Conservation (phyloP, 2,888 invertebrate species). For the Griposia aprilina region DNA sequence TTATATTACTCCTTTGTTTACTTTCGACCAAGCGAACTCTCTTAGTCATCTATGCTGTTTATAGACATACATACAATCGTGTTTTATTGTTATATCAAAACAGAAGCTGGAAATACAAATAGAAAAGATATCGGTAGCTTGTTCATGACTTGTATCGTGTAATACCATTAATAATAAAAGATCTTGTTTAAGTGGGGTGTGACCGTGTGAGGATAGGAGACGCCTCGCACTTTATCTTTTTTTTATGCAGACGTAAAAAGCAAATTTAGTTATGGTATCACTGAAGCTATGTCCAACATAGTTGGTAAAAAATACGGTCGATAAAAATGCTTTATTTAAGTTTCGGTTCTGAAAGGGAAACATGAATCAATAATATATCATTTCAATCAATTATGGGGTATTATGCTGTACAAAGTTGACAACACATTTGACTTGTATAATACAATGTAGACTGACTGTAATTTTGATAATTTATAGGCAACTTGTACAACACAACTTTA, state of each 20-base stretch:
- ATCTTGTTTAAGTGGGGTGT: constrained; percentile 7
- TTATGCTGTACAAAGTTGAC: too few relatives aligned
- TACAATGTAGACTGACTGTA: background rate
- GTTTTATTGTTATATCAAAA: constrained; percentile 69
- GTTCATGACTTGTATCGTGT: constrained; percentile 45
- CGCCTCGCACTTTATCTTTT: constrained; percentile 29
- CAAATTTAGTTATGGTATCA: constrained; percentile 15
- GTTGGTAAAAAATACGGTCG: background rate
- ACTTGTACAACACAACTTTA: background rate
- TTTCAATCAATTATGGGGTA: background rate
- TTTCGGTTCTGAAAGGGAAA: background rate
- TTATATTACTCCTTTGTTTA: constrained; percentile 64
- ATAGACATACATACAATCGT: constrained; percentile 65
- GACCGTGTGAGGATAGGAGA: constrained; percentile 18
- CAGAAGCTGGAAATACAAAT: constrained; percentile 64
- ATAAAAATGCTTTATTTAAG: background rate
- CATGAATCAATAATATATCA: background rate
- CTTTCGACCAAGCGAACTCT: constrained; percentile 56
- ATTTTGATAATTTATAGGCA: background rate
- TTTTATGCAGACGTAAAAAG: constrained; percentile 25
- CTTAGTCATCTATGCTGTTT: constrained; percentile 65
- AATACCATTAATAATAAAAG: constrained; percentile 50
- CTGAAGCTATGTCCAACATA: background rate
- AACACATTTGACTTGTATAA: background rate
- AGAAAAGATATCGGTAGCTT: constrained; percentile 53